A percentile compares a stretch with the other conserved stretches of the same genome.
These are phyloP conservation scores for Rhodinocichla rosea DNA, from an alignment of 2,113 vertebrate genomes.

Conservation along the genomic window DNA sequence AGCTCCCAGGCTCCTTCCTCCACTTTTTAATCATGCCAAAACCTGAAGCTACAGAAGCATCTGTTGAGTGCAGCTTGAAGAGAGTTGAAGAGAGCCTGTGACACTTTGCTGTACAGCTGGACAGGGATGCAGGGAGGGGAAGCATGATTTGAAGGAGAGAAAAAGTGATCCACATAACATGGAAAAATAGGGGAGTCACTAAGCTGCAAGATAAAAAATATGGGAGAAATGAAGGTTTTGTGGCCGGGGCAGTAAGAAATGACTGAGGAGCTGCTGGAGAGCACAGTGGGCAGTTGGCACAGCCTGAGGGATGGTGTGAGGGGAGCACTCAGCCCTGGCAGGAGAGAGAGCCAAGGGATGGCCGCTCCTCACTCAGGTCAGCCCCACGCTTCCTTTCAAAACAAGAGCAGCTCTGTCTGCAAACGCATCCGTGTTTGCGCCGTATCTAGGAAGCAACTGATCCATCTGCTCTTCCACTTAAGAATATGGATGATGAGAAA, in stretches of 20 bases:
- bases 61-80: not conserved
- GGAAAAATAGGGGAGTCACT: not conserved
- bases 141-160: not conserved
- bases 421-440: not conserved
- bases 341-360: not conserved
- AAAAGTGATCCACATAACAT: accelerated
- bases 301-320: not conserved
- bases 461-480: constrained; percentile 62
- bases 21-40: not conserved
- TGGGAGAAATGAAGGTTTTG: accelerated
- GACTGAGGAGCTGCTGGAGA: not conserved
- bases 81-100: not conserved
- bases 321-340: not conserved
- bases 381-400: not conserved
- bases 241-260: accelerated
- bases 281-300: accelerated
- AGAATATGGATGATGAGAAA: constrained; percentile 40
- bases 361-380: not conserved
- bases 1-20: constrained; percentile 11
- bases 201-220: not conserved
- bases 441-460: constrained; percentile 53
- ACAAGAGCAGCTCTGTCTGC: constrained; percentile 32
- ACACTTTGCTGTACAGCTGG: not conserved
- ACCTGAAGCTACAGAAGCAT: not conserved
- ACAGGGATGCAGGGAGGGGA: not conserved